Percentiles rank a stretch among this genome's conserved stretches.
Evolutionary conservation across 1,140 invertebrate species (phyloP).

Genomic region (Oryctes rhinoceros): DNA sequence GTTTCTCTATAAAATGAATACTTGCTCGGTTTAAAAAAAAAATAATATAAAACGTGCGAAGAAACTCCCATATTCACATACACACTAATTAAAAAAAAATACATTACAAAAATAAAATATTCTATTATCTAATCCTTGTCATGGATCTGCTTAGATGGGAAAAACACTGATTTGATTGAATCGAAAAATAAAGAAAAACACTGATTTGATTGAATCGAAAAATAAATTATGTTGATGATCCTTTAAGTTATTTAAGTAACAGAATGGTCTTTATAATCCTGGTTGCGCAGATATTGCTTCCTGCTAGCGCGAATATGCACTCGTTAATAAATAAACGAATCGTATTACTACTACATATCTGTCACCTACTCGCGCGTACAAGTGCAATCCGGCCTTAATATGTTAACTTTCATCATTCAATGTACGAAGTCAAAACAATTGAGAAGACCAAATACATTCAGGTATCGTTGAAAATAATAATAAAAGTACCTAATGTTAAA

Average conservation of each 20-base stretch:
- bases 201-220: background rate
- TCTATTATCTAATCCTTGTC: background rate
- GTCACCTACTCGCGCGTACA: background rate
- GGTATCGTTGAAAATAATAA: slow-evolving; percentile 3
- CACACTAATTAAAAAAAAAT: background rate
- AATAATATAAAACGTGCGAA: background rate
- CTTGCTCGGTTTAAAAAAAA: slow-evolving; percentile 12
- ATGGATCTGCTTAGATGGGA: background rate
- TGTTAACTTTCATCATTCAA: background rate
- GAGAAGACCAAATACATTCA: slow-evolving; percentile 12
- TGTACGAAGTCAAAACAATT: background rate
- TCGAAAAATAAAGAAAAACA: background rate
- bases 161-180: background rate
- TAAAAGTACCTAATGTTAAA: background rate
- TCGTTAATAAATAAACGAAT: slow-evolving; percentile 3
- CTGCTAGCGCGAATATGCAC: background rate
- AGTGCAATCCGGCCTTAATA: background rate
- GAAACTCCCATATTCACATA: background rate
- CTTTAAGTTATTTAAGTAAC: background rate
- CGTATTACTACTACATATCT: background rate
- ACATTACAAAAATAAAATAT: slow-evolving; percentile 12
- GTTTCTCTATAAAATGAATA: slow-evolving; percentile 1
- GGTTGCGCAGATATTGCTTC: background rate
- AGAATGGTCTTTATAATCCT: background rate
- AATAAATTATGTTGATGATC: background rate